Percentiles rank a stretch among this genome's conserved stretches.
Conservation (phyloP, 2,113 vertebrate species). For the Callipepla californica region DNA sequence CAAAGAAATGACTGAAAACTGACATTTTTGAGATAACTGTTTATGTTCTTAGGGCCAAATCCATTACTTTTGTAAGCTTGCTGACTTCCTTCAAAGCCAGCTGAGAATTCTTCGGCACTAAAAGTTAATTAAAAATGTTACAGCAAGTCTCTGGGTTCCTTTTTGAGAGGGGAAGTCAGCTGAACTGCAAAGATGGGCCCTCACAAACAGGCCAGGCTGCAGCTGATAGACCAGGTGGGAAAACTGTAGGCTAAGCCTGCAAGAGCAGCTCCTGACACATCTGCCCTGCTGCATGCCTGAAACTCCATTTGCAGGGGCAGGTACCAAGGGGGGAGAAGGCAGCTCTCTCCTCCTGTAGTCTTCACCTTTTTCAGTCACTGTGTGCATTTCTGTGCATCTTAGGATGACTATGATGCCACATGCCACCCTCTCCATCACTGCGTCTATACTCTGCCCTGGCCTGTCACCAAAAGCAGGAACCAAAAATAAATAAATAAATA, state of each 20-base stretch:
- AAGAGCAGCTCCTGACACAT: neutral
- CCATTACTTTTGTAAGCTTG: neutral
- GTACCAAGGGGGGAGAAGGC: fast-evolving
- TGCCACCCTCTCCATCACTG: fast-evolving
- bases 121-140: neutral
- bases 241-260: neutral
- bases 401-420: neutral
- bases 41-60: constrained; percentile 1
- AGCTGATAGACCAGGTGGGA: neutral
- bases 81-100: neutral
- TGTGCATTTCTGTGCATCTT: neutral
- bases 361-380: fast-evolving
- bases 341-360: neutral
- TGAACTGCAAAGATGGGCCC: fast-evolving
- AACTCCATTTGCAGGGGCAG: neutral
- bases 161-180: neutral
- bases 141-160: neutral
- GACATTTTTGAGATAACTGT: neutral
- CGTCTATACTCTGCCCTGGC: fast-evolving
- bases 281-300: neutral
- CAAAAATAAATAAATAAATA: neutral
- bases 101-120: neutral
- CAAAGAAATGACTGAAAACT: neutral
- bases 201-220: fast-evolving
- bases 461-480: neutral